These are phyloP conservation scores for Bovichtus diacanthus DNA, from an alignment of 2,797 vertebrate genomes.

Conservation along the genomic window DNA sequence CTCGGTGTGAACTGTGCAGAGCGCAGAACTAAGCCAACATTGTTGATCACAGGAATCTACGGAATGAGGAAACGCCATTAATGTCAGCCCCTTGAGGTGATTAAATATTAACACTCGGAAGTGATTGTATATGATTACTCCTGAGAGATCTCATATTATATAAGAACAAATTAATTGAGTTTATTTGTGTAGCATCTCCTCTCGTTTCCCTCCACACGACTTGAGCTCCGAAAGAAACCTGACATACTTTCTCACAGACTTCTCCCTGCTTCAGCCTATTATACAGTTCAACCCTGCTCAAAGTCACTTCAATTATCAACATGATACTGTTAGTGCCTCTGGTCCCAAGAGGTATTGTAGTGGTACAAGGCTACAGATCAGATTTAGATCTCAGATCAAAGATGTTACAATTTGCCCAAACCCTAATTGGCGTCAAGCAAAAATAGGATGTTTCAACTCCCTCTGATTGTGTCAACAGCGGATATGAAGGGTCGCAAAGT, in stretches of 20 bases:
- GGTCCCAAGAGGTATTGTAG: conserved; percentile 58
- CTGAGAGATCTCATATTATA: neutral
- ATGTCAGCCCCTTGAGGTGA: conserved; percentile 26
- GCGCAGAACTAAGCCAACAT: conserved; percentile 13
- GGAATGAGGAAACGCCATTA: conserved; percentile 28
- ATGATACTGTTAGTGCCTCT: conserved; percentile 53
- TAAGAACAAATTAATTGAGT: conserved; percentile 6
- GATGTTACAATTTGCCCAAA: conserved; percentile 57
- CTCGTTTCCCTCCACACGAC: conserved; percentile 23
- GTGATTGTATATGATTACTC: conserved; percentile 1
- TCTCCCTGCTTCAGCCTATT: conserved; percentile 52
- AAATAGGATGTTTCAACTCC: conserved; percentile 69
- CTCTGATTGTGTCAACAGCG: conserved; percentile 46
- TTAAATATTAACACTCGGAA: conserved; percentile 4
- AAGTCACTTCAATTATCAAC: conserved; percentile 67
- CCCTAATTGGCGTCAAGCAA: conserved; percentile 72
- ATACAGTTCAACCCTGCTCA: conserved; percentile 56
- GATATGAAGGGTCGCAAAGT: conserved; percentile 33
- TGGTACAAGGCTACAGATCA: conserved; percentile 54
- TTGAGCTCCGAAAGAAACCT: conserved; percentile 37
- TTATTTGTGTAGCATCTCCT: conserved; percentile 33
- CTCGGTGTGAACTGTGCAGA: conserved; percentile 34
- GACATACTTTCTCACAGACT: conserved; percentile 51
- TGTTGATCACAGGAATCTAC: conserved; percentile 44
- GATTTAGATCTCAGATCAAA: conserved; percentile 70